Percentiles rank a stretch among this genome's conserved stretches.
phyloP scores from a whole-genome alignment of 2,113 vertebrate species.

The Corythoichthys intestinalis region DNA sequence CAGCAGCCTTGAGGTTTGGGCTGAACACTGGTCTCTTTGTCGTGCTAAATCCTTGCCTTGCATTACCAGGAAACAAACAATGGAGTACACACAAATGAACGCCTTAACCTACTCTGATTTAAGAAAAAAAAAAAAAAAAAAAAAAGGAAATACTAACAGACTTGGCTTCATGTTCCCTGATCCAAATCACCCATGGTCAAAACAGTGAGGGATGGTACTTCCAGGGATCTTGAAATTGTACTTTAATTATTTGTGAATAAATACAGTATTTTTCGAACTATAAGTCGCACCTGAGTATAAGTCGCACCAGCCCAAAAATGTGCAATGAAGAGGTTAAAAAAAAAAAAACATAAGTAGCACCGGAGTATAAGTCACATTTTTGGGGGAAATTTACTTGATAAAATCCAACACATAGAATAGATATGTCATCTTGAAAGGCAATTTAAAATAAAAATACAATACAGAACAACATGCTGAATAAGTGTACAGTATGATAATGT shows the following conservation, averaged over 20 bases:
- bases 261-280: too few relatives aligned
- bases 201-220: not conserved
- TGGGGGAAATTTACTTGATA: too few relatives aligned
- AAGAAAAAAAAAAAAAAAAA: slow-evolving; percentile 45
- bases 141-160: slow-evolving; percentile 20
- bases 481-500: too few relatives aligned
- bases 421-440: too few relatives aligned
- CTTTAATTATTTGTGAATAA: not conserved
- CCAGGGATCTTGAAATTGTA: not conserved
- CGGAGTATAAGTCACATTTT: too few relatives aligned
- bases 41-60: slow-evolving; percentile 44
- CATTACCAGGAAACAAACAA: slow-evolving; percentile 43
- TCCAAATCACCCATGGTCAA: slow-evolving; percentile 27
- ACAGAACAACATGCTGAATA: too few relatives aligned
- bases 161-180: slow-evolving; percentile 47
- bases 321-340: too few relatives aligned
- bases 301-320: too few relatives aligned
- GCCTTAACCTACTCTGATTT: slow-evolving; percentile 52
- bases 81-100: slow-evolving; percentile 20
- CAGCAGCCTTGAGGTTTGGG: slow-evolving; percentile 60
- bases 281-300: too few relatives aligned
- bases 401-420: too few relatives aligned
- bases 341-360: too few relatives aligned
- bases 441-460: too few relatives aligned
- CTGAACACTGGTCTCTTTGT: slow-evolving; percentile 68